These are phyloP conservation scores for Trematomus bernacchii DNA, from an alignment of 2,797 vertebrate species.

Conservation along the genomic window DNA sequence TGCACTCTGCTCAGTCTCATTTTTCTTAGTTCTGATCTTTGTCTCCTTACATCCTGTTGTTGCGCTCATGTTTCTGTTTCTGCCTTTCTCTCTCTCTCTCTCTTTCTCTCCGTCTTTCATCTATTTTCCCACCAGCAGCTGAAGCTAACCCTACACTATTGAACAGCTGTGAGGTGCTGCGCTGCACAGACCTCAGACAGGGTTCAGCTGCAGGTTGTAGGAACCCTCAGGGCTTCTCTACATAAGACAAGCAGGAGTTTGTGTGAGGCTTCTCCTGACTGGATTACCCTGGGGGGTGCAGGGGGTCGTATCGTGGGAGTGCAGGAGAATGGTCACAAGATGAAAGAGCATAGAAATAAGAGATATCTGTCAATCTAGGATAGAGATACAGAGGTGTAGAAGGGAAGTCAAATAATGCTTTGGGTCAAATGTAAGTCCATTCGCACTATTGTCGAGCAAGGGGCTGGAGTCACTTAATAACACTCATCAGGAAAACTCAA, in stretches of 20 bases:
- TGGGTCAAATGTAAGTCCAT: not conserved
- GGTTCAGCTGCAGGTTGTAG: conserved; percentile 79
- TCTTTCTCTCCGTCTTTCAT: not conserved
- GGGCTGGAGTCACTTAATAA: not conserved
- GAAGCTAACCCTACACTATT: conserved; percentile 50
- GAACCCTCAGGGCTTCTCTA: conserved; percentile 68
- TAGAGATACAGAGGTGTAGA: conserved; percentile 15
- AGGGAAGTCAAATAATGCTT: conserved; percentile 13
- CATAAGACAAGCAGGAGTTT: conserved; percentile 64
- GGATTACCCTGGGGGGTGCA: conserved; percentile 63
- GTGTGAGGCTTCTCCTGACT: conserved; percentile 64
- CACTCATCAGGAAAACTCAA: not conserved
- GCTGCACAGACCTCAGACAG: conserved; percentile 69
- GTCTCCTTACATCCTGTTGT: not conserved
- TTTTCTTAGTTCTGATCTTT: not conserved
- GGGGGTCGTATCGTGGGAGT: conserved; percentile 50
- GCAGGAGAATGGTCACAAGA: conserved; percentile 47
- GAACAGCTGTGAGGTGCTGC: conserved; percentile 62
- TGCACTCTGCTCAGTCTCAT: not conserved
- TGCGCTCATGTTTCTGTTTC: conserved; percentile 4
- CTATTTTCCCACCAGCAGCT: conserved; percentile 45
- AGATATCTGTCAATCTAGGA: conserved; percentile 27
- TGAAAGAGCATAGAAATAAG: conserved; percentile 44
- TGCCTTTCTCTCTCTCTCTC: not conserved
- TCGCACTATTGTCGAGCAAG: not conserved